Conservation (phyloP, 2,888 invertebrate genomes). For the Oscheius myriophilus region DNA sequence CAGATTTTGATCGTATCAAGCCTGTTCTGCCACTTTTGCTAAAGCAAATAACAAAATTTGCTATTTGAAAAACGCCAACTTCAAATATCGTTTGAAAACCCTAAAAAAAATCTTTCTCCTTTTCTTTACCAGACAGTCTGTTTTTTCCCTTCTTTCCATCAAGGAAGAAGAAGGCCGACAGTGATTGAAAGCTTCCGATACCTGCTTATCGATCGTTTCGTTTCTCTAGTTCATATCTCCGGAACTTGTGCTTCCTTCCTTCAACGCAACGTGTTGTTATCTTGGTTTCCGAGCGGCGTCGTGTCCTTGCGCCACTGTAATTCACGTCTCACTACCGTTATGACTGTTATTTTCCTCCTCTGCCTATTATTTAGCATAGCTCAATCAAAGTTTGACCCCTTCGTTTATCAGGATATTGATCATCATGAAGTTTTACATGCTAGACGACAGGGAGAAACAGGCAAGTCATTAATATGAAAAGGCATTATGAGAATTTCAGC, state of each 20-base stretch:
- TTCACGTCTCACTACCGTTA: slow-evolving; percentile 5
- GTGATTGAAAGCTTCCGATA: too few species aligned
- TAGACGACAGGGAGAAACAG: slow-evolving; percentile 14
- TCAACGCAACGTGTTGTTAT: neutral
- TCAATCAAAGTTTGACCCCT: slow-evolving; percentile 8
- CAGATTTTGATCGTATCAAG: too few species aligned
- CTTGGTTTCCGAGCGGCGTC: neutral
- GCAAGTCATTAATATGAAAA: neutral
- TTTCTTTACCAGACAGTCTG: too few species aligned
- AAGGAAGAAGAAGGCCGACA: too few species aligned
- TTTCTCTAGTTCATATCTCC: neutral
- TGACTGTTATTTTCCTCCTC: neutral
- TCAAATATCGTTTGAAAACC: too few species aligned
- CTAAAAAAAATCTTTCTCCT: too few species aligned
- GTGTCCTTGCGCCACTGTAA: neutral
- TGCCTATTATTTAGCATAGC: neutral
- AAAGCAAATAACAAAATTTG: too few species aligned
- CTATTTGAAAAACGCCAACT: too few species aligned
- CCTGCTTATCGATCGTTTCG: too few species aligned
- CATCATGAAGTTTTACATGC: slow-evolving; percentile 16
- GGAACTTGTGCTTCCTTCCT: neutral
- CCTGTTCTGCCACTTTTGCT: too few species aligned
- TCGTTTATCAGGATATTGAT: slow-evolving; percentile 4
- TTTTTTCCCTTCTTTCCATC: too few species aligned
- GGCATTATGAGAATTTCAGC: slow-evolving; percentile 3